phyloP scores from a whole-genome alignment of 2,888 invertebrate species.

The Hydrotaea cyrtoneurina region DNA sequence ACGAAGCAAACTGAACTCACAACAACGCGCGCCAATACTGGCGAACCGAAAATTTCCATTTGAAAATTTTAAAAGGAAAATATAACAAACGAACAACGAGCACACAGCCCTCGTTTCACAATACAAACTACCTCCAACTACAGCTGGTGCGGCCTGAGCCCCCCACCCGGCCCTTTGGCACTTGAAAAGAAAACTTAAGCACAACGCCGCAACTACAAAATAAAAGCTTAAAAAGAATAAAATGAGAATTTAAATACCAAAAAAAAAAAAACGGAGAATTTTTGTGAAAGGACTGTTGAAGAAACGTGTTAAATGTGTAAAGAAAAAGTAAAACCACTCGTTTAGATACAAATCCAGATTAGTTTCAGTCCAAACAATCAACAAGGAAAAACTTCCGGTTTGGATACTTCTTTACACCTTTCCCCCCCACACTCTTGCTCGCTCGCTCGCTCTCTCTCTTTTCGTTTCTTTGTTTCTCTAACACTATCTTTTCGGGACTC shows the following conservation, averaged over 20 bases:
- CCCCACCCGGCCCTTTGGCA: background rate
- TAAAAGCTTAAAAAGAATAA: background rate
- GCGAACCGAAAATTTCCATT: background rate
- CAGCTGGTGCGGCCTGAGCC: background rate
- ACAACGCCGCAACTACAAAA: background rate
- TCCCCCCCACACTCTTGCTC: too few species aligned
- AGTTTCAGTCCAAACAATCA: background rate
- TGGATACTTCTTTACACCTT: too few species aligned
- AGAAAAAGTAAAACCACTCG: background rate
- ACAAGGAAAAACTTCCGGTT: too few species aligned
- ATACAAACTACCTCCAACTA: background rate
- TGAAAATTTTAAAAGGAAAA: background rate
- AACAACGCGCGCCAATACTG: slow-evolving; percentile 9
- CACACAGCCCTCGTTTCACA: background rate
- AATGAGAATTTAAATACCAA: too few species aligned
- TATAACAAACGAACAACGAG: background rate
- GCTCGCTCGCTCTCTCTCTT: background rate
- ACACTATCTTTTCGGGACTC: background rate
- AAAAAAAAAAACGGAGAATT: too few species aligned
- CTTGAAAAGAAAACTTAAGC: background rate
- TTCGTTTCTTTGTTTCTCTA: background rate
- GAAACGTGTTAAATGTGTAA: background rate
- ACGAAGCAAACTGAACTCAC: slow-evolving; percentile 4
- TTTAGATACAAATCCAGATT: background rate
- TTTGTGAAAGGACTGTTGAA: too few species aligned